Evolutionary conservation across 2,888 invertebrate species (phyloP), one percentile per base, ranked within the genome.

Genomic region (Eupithecia subfuscata): DNA sequence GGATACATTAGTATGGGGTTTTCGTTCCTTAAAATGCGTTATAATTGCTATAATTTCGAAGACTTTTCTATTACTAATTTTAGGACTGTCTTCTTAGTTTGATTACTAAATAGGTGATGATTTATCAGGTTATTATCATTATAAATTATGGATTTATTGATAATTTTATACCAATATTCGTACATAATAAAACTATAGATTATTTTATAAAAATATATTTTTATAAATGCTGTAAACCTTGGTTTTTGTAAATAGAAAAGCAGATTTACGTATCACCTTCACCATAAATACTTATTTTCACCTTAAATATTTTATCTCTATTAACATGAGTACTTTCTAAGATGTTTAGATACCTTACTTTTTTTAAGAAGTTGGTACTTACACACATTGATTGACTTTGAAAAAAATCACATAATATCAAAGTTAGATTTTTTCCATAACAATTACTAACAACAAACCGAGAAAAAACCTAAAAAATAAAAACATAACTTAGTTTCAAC

Each of bases 281-380:
- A 69, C 69, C 69, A 52, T 69, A 69, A 18, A 52, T 25, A 48
- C 8, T 56, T 56, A n/a, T n/a, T n/a, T n/a, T n/a, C n/a, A 69
- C 69, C 69, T 69, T 69, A 69, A 18, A 52, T 25, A 48, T n/a
- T 56, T 56, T 56, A 22, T 22, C 52, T 22, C 11, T 56, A n/a
- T n/a, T 16, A n/a, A 52, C 52, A 45, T 45, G 14, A 14, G 16
- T 4, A 43, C 14, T 5, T 16, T 14, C 5, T 14, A 4, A 56
- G n/a, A 56, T 9, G n/a, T 4, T 0, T 2, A 1, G 0, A 9
- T 48, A 48, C 18, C 8, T 1, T 8, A 52, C 11, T 52, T 52
- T 18, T 52, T 40, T 52, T n/a, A 0, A 52, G n/a, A n/a, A n/a
- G 9, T 1, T 2, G n/a, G 52, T 56, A 48, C 48, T 48, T 48